phyloP scores from a whole-genome alignment of 2,797 vertebrate genomes.

The Poeciliopsis paucimaculata region DNA sequence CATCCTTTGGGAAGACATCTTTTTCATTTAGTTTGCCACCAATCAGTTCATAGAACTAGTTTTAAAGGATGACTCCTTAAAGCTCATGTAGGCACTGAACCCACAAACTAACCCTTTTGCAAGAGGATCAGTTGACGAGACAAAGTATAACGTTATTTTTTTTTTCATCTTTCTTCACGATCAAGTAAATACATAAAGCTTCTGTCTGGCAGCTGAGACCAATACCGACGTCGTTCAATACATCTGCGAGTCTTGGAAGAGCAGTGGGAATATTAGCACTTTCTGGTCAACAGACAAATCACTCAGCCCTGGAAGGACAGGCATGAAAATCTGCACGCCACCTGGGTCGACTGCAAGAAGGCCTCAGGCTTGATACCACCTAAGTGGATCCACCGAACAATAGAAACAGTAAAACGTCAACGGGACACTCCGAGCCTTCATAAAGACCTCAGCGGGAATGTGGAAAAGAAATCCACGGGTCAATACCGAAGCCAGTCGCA shows the following conservation, averaged over 20 bases:
- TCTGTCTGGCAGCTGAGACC: not conserved
- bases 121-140: not conserved
- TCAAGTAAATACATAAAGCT: not conserved
- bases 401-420: not conserved
- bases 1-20: not conserved
- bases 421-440: not conserved
- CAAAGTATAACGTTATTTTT: not conserved
- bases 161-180: not conserved
- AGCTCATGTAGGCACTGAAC: not conserved
- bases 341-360: not conserved
- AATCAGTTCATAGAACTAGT: not conserved
- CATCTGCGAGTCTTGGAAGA: not conserved
- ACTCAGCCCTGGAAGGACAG: constrained; percentile 1
- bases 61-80: not conserved
- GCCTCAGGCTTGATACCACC: not conserved
- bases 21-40: not conserved
- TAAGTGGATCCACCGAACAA: not conserved
- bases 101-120: not conserved
- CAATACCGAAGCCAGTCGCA: not conserved
- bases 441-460: not conserved
- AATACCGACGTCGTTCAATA: not conserved
- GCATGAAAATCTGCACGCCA: not conserved
- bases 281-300: constrained; percentile 4
- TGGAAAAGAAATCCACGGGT: not conserved
- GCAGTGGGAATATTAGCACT: not conserved